phyloP scores from a whole-genome alignment of 2,797 vertebrate species.

The Anguilla pacifica region DNA sequence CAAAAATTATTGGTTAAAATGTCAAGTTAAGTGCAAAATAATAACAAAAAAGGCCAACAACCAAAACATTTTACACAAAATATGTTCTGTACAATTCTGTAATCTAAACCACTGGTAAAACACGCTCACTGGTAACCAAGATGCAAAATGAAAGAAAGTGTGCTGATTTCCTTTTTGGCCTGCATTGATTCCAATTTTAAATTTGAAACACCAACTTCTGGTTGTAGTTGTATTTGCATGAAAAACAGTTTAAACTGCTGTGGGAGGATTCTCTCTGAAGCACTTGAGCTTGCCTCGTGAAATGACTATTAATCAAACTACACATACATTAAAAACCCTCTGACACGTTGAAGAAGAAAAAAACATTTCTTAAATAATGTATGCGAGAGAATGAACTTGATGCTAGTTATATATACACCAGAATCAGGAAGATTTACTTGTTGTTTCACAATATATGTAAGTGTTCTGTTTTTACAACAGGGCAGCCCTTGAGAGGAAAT shows the following conservation, averaged over 20 bases:
- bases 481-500: not conserved
- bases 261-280: not conserved
- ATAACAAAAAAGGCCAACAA: not conserved
- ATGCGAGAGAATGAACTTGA: not conserved
- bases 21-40: constrained; percentile 3
- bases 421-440: not conserved
- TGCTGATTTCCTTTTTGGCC: not conserved
- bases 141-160: no score
- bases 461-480: not conserved
- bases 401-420: not conserved
- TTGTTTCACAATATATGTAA: not conserved
- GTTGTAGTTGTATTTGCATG: not conserved
- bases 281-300: not conserved
- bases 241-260: not conserved
- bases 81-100: not conserved
- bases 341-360: not conserved
- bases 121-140: not conserved
- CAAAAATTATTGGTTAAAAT: not conserved
- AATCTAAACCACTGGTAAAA: not conserved
- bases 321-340: not conserved
- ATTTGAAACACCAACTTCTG: not conserved
- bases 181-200: not conserved
- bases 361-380: not conserved
- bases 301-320: not conserved
- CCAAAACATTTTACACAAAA: not conserved